phyloP scores from a whole-genome alignment of 1,140 invertebrate species.

The Choristoneura fumiferana region DNA sequence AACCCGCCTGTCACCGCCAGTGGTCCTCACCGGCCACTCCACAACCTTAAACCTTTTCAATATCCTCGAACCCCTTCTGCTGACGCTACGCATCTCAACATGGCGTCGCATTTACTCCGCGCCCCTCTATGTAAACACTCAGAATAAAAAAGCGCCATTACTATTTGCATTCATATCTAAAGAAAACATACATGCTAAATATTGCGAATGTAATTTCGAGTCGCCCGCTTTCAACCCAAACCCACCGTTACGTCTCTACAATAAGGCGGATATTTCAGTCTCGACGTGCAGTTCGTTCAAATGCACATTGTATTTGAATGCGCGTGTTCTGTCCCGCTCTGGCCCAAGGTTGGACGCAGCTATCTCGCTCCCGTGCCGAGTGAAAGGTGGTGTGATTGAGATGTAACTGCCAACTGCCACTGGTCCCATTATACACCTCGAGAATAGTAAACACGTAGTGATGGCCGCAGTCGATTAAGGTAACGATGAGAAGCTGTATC shows the following conservation, averaged over 20 bases:
- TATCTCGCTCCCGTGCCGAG: constrained; percentile 53
- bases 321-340: constrained; percentile 39
- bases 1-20: too few relatives aligned
- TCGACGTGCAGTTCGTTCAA: constrained; percentile 21
- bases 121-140: constrained; percentile 75
- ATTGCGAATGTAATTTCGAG: constrained; percentile 49
- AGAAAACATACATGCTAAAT: constrained; percentile 77
- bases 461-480: constrained; percentile 34
- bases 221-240: constrained; percentile 17
- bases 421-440: constrained; percentile 69
- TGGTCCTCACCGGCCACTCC: too few relatives aligned
- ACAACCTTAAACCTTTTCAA: too few relatives aligned
- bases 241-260: constrained; percentile 18
- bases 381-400: constrained; percentile 75
- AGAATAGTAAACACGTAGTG: constrained; percentile 62
- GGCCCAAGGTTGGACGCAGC: not conserved
- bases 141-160: constrained; percentile 77
- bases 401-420: constrained; percentile 76
- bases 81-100: constrained; percentile 67
- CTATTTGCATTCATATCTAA: constrained; percentile 78
- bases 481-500: not conserved
- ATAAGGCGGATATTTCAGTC: constrained; percentile 24
- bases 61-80: constrained; percentile 29
- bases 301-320: constrained; percentile 43
- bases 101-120: constrained; percentile 62